Conservation (phyloP, 2,888 invertebrate species). For the Pogonocherus hispidulus region DNA sequence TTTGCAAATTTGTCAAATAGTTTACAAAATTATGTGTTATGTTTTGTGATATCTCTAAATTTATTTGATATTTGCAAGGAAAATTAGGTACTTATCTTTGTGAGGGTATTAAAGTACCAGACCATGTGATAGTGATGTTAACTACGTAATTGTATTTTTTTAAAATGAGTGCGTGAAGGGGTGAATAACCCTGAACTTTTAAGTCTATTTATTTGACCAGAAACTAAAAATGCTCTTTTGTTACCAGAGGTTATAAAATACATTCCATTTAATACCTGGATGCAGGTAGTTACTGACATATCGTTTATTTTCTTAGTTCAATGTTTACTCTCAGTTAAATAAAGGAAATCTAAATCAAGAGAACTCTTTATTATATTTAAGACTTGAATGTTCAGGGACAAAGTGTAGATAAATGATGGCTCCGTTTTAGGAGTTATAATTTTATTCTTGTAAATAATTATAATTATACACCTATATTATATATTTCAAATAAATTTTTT, state of each 20-base stretch:
- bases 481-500: slow-evolving; percentile 64
- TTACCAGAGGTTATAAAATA: slow-evolving; percentile 41
- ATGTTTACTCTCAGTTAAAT: not conserved
- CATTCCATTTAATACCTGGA: slow-evolving; percentile 55
- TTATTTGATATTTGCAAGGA: slow-evolving; percentile 43
- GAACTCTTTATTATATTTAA: slow-evolving; percentile 1
- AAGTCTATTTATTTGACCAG: slow-evolving; percentile 31
- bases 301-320: not conserved
- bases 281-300: slow-evolving; percentile 44
- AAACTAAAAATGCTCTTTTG: not conserved
- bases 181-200: slow-evolving; percentile 46
- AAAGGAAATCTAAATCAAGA: not conserved
- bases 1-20: slow-evolving; percentile 46
- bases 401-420: slow-evolving; percentile 47
- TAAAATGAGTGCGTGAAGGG: slow-evolving; percentile 50
- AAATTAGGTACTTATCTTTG: slow-evolving; percentile 27
- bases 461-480: slow-evolving; percentile 60
- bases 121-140: slow-evolving; percentile 63
- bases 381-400: slow-evolving; percentile 49
- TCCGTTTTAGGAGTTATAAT: slow-evolving; percentile 65
- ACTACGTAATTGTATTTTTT: slow-evolving; percentile 62
- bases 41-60: slow-evolving; percentile 51
- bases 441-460: slow-evolving; percentile 64
- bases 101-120: slow-evolving; percentile 48
- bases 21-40: slow-evolving; percentile 46